Conservation (phyloP, 2,113 vertebrate genomes). For the Carlito syrichta region DNA sequence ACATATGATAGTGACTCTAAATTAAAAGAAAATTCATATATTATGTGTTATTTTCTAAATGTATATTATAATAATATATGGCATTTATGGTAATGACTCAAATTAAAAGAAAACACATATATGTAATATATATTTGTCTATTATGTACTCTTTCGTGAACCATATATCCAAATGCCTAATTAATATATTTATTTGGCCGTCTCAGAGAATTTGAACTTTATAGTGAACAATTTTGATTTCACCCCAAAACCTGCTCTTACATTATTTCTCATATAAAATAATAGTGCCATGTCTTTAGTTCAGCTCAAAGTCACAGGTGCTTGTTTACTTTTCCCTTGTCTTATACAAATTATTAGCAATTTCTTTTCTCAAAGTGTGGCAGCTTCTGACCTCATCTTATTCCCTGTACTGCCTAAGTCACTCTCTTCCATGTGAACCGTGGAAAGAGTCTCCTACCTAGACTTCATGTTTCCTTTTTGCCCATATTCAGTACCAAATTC, state of each 20-base stretch:
- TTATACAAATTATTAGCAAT: neutral
- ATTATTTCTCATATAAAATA: neutral
- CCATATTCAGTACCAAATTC: neutral
- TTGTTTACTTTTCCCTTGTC: neutral
- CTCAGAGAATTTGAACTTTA: neutral
- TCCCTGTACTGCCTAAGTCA: neutral
- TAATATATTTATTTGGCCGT: neutral
- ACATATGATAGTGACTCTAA: too few relatives aligned
- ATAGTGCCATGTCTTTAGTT: neutral
- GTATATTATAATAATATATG: too few relatives aligned
- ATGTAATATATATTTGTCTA: neutral
- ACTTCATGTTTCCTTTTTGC: accelerated
- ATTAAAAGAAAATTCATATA: too few relatives aligned
- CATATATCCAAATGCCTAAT: neutral
- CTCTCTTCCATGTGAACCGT: accelerated
- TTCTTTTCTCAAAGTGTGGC: neutral
- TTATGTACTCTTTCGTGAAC: neutral
- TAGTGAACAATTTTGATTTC: neutral
- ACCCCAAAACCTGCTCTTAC: neutral
- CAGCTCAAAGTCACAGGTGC: neutral
- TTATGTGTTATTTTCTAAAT: too few relatives aligned
- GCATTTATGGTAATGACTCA: neutral
- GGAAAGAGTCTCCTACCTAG: accelerated
- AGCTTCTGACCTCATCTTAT: neutral
- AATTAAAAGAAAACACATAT: neutral